Base-by-base conservation (phyloP, 1,140 invertebrate species). In the Apocrypta bakeri region DNA sequence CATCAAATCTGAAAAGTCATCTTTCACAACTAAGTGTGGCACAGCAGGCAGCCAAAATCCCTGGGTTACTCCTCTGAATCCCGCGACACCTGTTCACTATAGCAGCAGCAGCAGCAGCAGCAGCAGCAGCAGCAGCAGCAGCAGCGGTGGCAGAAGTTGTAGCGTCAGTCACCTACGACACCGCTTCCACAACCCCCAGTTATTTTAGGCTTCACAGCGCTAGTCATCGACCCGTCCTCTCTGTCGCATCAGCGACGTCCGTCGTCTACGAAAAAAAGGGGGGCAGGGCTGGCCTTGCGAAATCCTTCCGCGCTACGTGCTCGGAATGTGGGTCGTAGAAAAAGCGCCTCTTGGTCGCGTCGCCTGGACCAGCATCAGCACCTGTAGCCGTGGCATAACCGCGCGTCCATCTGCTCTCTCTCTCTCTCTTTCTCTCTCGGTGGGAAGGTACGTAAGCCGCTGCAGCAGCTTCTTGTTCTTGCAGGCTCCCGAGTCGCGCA, bases 301-400 rank as follows among this genome's bases (percentile, higher is more conserved):
- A 88, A 86, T 88, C 85, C 83, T 82, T 72, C 37, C 82, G 72
- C 84, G 86, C 24, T 29, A 87, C 87, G 84, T 86, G 87, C 81
- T 76, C 84, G 88, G 89, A 90, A 90, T 90, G 89, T 88, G 84
- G 86, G 86, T 82, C 84, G 84, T 77, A 87, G 88, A 89, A 90
- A 90, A 89, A 89, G 75, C 75, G 61, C 14, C 25, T 33, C 61
- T 66, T 68, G 33, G 11, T 56, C 79, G 37, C 17, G 69, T 42
- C 79, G 82, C 68, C 77, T 73, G 78, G 73, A 79, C 48, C 48
- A 56, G 48, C 21, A 17, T 71, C 84, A 31, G 88, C 88, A 88
- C 87, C 88, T 88, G 88, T 88, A 87, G 79, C 85, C 33, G 21
- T 56, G 31, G 84, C 87, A 87, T 89, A 88, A 85, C 85, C 86